Base-by-base conservation (phyloP, 2,888 invertebrate genomes). In the Drosophila putrida region DNA sequence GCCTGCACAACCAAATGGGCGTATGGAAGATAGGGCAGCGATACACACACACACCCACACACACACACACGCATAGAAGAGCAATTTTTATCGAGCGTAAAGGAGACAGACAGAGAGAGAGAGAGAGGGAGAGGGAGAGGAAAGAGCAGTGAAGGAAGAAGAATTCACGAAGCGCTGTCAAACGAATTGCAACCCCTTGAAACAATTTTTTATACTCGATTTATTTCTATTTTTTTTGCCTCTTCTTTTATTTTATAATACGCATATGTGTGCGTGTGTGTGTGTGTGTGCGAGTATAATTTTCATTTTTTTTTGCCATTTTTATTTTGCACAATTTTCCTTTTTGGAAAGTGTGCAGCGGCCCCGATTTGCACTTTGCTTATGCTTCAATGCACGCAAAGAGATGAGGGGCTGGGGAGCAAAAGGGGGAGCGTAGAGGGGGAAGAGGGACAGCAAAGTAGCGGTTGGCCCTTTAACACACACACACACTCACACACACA, bases 191-290 rank as follows among this genome's bases (percentile, higher is more conserved):
- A 84, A 87, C 85, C 82, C 82, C 82, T 83, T 87, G 85, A 83
- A 77, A 74, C 74, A 65, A 84, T 83, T 87, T 84, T 83, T 78
- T 84, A 81, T 82, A 87, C 85, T 74, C 82, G 82, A 87, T 82
- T 82, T 82, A 87, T 82, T 82, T 87, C 74, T 68, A 75, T 70
- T 71, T 61, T 57, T 50, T 58, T 62, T 38, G 49, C 41, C 55
- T 35, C 25, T 25, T 2, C n/a, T 36, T 31, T 25, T 36, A 47
- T 59, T 44, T 59, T 50, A 49, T 57, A 67, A 49, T 57, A 67
- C 49, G 57, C 51, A 13, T 50, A 47, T 27, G 31, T 25, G 31
- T 31, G 9, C 15, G 31, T 27, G 9, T 43, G 20, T 35, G 11
- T 51, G 33, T 60, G 55, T 54, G 36, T 53, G 39, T 47, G 47